Percentiles rank a stretch among this genome's conserved stretches.
Conservation (phyloP, 2,113 vertebrate species). For the Nycticryphes semicollaris region DNA sequence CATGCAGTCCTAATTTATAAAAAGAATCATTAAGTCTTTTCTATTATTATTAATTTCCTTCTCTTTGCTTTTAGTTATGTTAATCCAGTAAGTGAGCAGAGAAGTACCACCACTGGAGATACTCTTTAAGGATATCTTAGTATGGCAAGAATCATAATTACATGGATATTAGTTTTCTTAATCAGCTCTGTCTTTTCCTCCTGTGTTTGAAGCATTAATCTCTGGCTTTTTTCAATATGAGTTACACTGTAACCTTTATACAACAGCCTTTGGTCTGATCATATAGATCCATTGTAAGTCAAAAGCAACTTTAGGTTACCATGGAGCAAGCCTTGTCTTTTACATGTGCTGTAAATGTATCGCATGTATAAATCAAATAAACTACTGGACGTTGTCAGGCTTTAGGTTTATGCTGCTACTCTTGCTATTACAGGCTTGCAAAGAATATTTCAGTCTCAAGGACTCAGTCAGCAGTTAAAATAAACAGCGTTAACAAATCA, state of each 20-base stretch:
- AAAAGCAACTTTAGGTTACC: not conserved
- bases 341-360: not conserved
- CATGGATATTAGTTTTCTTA: not conserved
- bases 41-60: not conserved
- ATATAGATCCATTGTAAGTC: not conserved
- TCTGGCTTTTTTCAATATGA: not conserved
- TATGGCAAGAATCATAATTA: not conserved
- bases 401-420: not conserved
- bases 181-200: not conserved
- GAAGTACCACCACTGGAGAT: not conserved
- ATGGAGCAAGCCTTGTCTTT: rapidly evolving
- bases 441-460: not conserved
- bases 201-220: not conserved
- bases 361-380: not conserved
- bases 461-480: not conserved
- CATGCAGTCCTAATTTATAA: not conserved
- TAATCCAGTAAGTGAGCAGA: not conserved
- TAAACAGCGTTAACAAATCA: constrained; percentile 2
- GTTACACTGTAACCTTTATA: not conserved
- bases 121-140: not conserved
- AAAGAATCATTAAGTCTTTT: not conserved
- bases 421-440: not conserved
- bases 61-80: not conserved
- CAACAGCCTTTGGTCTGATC: not conserved
- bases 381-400: not conserved